Base-by-base conservation (phyloP, 2,113 vertebrate species). In the Eleginops maclovinus region DNA sequence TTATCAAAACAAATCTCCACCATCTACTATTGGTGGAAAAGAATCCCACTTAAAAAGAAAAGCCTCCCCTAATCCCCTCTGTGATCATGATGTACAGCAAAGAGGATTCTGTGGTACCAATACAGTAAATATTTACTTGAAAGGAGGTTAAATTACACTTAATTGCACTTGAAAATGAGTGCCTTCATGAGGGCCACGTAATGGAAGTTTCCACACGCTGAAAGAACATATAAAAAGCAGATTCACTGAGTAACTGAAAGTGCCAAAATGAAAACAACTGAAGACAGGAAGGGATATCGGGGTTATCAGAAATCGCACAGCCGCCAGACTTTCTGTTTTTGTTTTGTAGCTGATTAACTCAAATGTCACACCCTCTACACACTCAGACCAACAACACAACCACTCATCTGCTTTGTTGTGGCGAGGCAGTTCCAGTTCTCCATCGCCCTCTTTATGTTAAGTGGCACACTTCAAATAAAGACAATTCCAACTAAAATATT, bases 161-260 rank as follows among this genome's bases (percentile, higher is more conserved):
- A 68, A 87, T 44, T 81, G 64, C 43, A 28, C 61, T 65, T 64
- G 3, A 28, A 81, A 81, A 16, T 2, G 22, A 4, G 3, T 54
- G 41, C 55, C 49, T 86, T 71, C 65, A 75, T 49, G 61, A 79
- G 26, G 56, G 13, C 26, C 4, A 54, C 3, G 8, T 65, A 62
- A 51, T 61, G 61, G 66, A 80, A 72, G 41, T 67, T 81, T 84
- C 76, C 55, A 63, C 22, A 49, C 72, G 71, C 66, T 28, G 10
- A 59, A 47, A 63, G 22, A 70, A 59, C 73, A 3, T 8, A 22
- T 66, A 40, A 56, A 75, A 60, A 49, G 41, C 14, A 9, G 56
- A 41, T 54, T 74, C n/a, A 68, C 3, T 4, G 71, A 15, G 51
- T 2, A 53, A 66, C 16, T 9, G 24, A 71, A 81, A 63, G 51